Evolutionary conservation across 2,888 invertebrate species (phyloP), one percentile per base, ranked within the genome.

Genomic region (Drosophila borborema): DNA sequence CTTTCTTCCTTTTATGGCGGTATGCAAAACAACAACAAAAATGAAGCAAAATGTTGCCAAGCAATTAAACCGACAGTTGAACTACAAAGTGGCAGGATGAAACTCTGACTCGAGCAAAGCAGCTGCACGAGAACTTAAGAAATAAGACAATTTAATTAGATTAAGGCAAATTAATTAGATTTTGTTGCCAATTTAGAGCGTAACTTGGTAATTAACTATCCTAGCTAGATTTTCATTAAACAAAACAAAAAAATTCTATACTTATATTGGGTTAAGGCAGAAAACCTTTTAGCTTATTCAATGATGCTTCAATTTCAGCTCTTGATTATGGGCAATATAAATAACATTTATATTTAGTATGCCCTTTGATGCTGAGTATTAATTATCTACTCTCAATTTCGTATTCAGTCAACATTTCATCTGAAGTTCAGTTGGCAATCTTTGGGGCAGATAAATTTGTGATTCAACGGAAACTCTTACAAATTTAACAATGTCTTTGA

Each of bases 41-140:
- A 7, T 2, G 1, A 40, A 38, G 20, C 8, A 16, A 38, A 65
- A 54, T 60, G 79, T 66, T 80, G 60, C 63, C 64, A 59, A 41
- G 72, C 77, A 79, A 76, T 72, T 79, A 76, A 72, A 68, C 55
- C 51, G 58, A 43, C 59, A 62, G 70, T 40, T 48, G 7, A 69
- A 59, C 53, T 55, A 64, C 58, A 64, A 54, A 58, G 58, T 59
- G 58, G 65, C 62, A 64, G 64, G 55, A 77, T 55, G 53, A 40
- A 51, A 62, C 54, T 41, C 59, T 41, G 43, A 40, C n/a, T 46
- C 18, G 5, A 51, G 56, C 43, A 20, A 59, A 53, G 38, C 64
- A 70, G 28, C 61, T 62, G 41, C 38, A 48, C 23, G 51, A 54
- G 28, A 76, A 58, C 55, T 53, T 48, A 23, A 48, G 64, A 51